A percentile compares a stretch with the other conserved stretches of the same genome.
These are phyloP conservation scores for Drosophila sordidula DNA, from an alignment of 2,888 invertebrate genomes.

Conservation along the genomic window DNA sequence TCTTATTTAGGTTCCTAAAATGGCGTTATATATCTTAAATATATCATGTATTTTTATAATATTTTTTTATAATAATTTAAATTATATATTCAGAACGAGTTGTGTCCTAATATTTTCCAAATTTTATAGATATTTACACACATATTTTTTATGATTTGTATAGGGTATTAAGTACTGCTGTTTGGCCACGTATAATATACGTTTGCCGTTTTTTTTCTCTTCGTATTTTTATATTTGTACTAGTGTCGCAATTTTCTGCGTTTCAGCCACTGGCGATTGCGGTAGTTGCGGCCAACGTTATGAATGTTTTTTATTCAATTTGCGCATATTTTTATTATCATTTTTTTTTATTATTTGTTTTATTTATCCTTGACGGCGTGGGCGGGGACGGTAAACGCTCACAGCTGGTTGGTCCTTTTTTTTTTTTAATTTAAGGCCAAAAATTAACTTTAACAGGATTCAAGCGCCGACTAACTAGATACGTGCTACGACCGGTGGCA, in stretches of 20 bases:
- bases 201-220: slow-evolving; percentile 26
- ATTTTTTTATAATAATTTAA: neutral
- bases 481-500: slow-evolving; percentile 24
- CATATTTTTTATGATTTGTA: neutral
- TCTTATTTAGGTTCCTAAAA: neutral
- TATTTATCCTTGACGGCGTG: slow-evolving; percentile 26
- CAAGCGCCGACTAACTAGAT: slow-evolving; percentile 57
- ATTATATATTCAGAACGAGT: neutral
- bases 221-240: slow-evolving; percentile 54
- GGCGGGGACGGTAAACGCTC: slow-evolving; percentile 19
- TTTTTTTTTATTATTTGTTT: slow-evolving; percentile 20
- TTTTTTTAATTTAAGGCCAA: slow-evolving; percentile 35
- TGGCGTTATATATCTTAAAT: no score
- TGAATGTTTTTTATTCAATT: slow-evolving; percentile 69
- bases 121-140: neutral
- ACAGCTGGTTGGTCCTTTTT: slow-evolving; percentile 21
- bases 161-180: slow-evolving; percentile 18
- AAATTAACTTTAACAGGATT: slow-evolving; percentile 52
- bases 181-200: slow-evolving; percentile 19
- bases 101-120: no score
- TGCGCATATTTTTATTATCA: slow-evolving; percentile 29
- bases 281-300: slow-evolving; percentile 35
- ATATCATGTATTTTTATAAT: no score
- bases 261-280: slow-evolving; percentile 43
- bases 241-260: slow-evolving; percentile 64